These are phyloP conservation scores for Drosophila pseudoananassae DNA, from an alignment of 1,140 invertebrate species.

Conservation along the genomic window DNA sequence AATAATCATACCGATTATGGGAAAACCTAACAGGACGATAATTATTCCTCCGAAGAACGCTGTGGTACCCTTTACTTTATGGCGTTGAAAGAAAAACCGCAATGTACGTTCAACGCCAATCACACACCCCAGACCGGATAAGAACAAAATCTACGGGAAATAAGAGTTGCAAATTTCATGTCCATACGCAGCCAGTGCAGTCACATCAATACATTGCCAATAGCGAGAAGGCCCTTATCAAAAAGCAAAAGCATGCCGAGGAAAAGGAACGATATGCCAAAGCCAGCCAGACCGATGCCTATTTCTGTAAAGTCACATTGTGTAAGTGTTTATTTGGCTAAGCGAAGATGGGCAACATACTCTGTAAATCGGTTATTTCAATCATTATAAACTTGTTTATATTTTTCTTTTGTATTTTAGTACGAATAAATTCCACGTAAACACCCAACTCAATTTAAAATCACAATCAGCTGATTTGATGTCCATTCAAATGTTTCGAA, in stretches of 20 bases:
- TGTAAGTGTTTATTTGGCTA: background rate
- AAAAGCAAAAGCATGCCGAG: slow-evolving; percentile 97
- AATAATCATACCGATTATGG: slow-evolving; percentile 97
- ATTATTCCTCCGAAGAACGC: slow-evolving; percentile 98
- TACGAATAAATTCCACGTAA: slow-evolving; percentile 58
- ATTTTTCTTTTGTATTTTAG: slow-evolving; percentile 20
- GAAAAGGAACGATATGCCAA: slow-evolving; percentile 98
- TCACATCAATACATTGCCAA: slow-evolving; percentile 95
- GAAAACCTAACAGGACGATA: slow-evolving; percentile 98
- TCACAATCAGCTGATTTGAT: slow-evolving; percentile 39
- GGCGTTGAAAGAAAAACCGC: slow-evolving; percentile 98
- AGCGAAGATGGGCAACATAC: slow-evolving; percentile 84
- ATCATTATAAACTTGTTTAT: slow-evolving; percentile 86
- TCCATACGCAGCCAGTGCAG: background rate
- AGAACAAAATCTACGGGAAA: slow-evolving; percentile 88
- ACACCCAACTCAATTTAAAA: slow-evolving; percentile 54
- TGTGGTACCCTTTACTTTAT: slow-evolving; percentile 96
- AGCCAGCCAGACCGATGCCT: slow-evolving; percentile 97
- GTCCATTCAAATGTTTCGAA: slow-evolving; percentile 56
- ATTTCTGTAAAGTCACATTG: slow-evolving; percentile 91
- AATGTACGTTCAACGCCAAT: slow-evolving; percentile 98
- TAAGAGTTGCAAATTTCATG: background rate
- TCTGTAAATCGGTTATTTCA: slow-evolving; percentile 90
- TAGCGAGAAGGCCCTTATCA: slow-evolving; percentile 98
- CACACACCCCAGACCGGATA: slow-evolving; percentile 96